Evolutionary conservation across 92 coral and sea anemone genomes (phyloP), one percentile per base, ranked within the genome.

Genomic region (Anthopleura xanthogrammica): DNA sequence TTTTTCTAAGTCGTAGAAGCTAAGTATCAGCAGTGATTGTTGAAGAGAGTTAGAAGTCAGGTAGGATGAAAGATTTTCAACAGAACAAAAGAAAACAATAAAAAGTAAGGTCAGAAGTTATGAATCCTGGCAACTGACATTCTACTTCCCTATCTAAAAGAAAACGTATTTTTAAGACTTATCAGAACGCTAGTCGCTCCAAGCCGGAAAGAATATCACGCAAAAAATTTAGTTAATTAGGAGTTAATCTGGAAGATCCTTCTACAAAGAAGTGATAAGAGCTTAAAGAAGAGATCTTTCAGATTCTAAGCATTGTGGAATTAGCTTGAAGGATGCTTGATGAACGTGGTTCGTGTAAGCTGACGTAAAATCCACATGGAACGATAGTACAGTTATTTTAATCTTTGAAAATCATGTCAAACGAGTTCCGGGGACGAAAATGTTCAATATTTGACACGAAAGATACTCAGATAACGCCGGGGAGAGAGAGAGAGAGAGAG

Each of bases 201-300:
- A 23, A 68, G 42, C 74, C 74, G 74, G 74, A 68, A 68, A 68
- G 36, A 29, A 24, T 3, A 13, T 19, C 74, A 68, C 74, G 3
- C 11, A 36, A 68, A 68, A 68, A 23, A 68, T 68, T 23, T 68
- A 1, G 16, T 36, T 68, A 68, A 68, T 68, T 68, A 36, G 74
- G 46, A 68, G 74, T 36, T 68, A 68, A 68, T 68, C 74, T 36
- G 16, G 16, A 68, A 68, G 42, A 80, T 60, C 75, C 57, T n/a
- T 17, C 41, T 16, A 80, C 83, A 80, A 80, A 80, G 75, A 43
- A 41, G 83, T 80, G 83, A 23, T 60, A 80, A 80, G 75, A 60
- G 12, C 36, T 12, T 80, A 72, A 39, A 64, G 52, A 64, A 40
- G 57, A 68, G 74, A 68, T 68, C 74, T n/a, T 12, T 29, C 42